These are phyloP conservation scores for Tupaia tana DNA, from an alignment of 2,113 vertebrate genomes.

Conservation along the genomic window DNA sequence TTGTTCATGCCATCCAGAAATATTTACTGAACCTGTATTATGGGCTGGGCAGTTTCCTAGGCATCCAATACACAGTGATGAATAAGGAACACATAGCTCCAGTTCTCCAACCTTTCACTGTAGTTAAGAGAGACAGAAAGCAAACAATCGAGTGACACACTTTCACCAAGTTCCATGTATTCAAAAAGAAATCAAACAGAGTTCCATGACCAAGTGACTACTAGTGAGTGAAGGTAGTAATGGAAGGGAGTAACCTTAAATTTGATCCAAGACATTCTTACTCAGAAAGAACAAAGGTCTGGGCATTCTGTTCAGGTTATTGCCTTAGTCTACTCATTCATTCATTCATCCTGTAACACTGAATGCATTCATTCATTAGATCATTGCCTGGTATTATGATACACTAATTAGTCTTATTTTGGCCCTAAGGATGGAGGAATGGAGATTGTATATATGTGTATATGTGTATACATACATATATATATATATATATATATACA, in stretches of 20 bases:
- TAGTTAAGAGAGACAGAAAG: neutral
- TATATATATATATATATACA: too few relatives aligned
- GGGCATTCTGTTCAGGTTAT: neutral
- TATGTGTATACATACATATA: too few relatives aligned
- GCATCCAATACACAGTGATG: accelerated
- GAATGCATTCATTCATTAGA: neutral
- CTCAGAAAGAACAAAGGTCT: neutral
- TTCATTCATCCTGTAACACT: neutral
- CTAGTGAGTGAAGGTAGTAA: neutral
- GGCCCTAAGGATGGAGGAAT: neutral
- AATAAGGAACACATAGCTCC: neutral
- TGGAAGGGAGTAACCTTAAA: neutral
- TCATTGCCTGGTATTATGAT: neutral
- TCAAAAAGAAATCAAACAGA: neutral
- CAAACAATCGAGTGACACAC: neutral
- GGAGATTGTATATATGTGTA: too few relatives aligned
- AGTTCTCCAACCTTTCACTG: neutral
- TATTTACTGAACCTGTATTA: neutral
- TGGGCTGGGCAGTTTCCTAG: neutral
- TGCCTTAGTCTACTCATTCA: neutral
- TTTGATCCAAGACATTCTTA: neutral
- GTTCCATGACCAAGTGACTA: neutral
- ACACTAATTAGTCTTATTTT: neutral
- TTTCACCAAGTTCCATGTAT: neutral
- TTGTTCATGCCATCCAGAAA: neutral